These are phyloP conservation scores for Parambassis ranga DNA, from an alignment of 2,797 vertebrate species.

Conservation along the genomic window DNA sequence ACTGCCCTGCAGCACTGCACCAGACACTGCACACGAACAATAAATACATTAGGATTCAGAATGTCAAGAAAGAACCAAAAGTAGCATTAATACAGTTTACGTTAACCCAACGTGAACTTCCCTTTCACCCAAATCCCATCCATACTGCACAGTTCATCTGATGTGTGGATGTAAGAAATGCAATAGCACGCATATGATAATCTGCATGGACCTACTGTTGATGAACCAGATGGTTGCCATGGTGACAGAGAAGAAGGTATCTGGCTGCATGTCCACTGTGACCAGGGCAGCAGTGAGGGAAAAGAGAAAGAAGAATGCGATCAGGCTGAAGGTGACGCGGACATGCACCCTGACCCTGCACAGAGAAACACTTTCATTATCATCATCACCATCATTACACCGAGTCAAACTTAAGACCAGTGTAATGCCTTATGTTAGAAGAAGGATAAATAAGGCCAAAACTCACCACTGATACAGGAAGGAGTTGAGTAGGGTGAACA, in stretches of 20 bases:
- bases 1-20: slow-evolving; percentile 90
- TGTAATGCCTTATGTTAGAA: no score
- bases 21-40: slow-evolving; percentile 69
- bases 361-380: not conserved
- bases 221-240: slow-evolving; percentile 91
- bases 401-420: no score
- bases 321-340: slow-evolving; percentile 84
- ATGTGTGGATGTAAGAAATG: not conserved
- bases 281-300: slow-evolving; percentile 84
- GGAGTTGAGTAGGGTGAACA: slow-evolving; percentile 91
- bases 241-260: slow-evolving; percentile 87
- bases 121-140: no score
- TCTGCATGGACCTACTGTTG: slow-evolving; percentile 74
- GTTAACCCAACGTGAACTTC: no score
- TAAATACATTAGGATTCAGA: not conserved
- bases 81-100: no score
- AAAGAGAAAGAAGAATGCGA: slow-evolving; percentile 85
- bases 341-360: slow-evolving; percentile 82
- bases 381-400: not conserved
- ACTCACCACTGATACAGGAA: slow-evolving; percentile 86
- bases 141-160: not conserved
- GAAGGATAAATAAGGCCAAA: no score
- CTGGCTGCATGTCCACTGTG: slow-evolving; percentile 76
- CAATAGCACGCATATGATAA: not conserved
- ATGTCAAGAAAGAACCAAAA: no score